Base-by-base conservation (phyloP, 2,113 vertebrate species). In the Grus americana region DNA sequence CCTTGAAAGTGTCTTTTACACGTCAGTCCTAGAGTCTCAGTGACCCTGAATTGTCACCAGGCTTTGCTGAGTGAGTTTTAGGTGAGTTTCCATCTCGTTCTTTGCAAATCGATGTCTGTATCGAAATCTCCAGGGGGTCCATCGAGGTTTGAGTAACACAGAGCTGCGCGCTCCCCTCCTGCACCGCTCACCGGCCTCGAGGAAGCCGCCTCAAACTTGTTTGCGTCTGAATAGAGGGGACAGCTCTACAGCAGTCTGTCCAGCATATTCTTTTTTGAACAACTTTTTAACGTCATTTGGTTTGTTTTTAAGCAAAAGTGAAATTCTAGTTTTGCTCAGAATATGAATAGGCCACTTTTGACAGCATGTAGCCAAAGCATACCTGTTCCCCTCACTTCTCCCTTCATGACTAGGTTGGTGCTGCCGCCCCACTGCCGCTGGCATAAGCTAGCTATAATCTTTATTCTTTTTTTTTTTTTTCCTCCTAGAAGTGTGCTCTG, bases 401-500 rank as follows among this genome's bases (percentile, higher is more conserved):
- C 24, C 24, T 21, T 30, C 40, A 0, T 15, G 42, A 15, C 40
- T 5, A 6, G 14, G 36, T 26, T 42, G 22, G 87, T 93, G 29
- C 46, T 47, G 13, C 38, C 40, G 30, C 24, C 46, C 23, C 11
- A 2, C 47, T 10, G 8, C 76, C 6, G 2, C 63, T 58, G 66
- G 32, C 63, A 15, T 16, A 49, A 67, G 66, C 93, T 68, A 82
- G 70, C 95, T 90, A 12, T 97, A 88, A 98, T 55, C 91, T 95
- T 23, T 55, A 2, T 49, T 82, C 62, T 88, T 30, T 72, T 92
- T 73, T 96, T 94, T 42, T 11, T 42, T 42, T 42, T 11, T 42
- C 12, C 92, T 94, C 96, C 66, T 98, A 99, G 99, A 99, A 98
- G 99, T 99, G 97, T 99, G 99, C 96, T 99, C 99, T 3, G 99